Base-by-base conservation (phyloP, 1,140 invertebrate species). In the Galendromus occidentalis region DNA sequence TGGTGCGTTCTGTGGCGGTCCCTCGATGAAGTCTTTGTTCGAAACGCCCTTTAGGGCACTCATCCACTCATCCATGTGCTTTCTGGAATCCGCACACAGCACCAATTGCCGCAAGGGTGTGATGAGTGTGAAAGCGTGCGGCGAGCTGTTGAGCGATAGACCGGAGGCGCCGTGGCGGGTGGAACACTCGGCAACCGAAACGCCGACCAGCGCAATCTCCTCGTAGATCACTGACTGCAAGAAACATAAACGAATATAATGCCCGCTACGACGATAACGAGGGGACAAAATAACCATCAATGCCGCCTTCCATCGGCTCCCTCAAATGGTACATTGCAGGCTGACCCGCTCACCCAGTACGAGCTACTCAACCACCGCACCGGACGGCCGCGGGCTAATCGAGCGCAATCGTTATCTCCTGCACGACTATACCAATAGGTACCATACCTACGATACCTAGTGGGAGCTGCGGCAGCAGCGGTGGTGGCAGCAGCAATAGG, bases 41-140 rank as follows among this genome's bases (percentile, higher is more conserved):
- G 83, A 79, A 33, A 84, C 82, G 71, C 83, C 83, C 71, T 85
- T 84, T 22, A 91, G 74, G 18, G 85, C 84, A 65, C 80, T 78
- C 64, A 91, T 81, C 88, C 88, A 92, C 70, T 89, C 85, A 76
- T 92, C 88, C 89, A 92, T 92, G 71, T 90, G 86, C 72, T 82
- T 77, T 68, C 86, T 80, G 51, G 81, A 85, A 71, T 89, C 86
- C 39, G 86, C 84, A 72, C 85, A 88, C 71, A 91, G 77, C 68
- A 91, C 85, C 68, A 92, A 75, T 66, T 85, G 86, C 68, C 87
- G 81, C 72, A 85, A 85, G 20, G 86, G 84, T 73, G 87, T 89
- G 75, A 91, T 90, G 72, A 91, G 88, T 91, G 75, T 0, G 74
- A 80, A 73, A 68, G 72, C 69, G 72, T 71, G 64, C 65, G 47